These are phyloP conservation scores for Staurois parvus DNA, from an alignment of 2,797 vertebrate genomes.

Conservation along the genomic window DNA sequence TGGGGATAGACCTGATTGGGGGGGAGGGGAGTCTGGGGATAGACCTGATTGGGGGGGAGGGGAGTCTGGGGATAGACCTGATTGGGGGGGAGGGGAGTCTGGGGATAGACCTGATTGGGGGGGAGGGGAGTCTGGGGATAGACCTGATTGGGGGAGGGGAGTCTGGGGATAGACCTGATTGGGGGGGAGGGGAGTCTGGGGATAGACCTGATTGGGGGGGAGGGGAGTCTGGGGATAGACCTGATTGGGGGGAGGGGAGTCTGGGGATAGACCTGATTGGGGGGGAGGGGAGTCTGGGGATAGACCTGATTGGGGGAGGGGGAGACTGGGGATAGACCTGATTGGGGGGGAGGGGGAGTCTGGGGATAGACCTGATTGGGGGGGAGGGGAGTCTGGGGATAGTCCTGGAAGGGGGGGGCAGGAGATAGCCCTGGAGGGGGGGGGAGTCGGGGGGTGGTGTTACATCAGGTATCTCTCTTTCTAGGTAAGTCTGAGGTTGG, in stretches of 20 bases:
- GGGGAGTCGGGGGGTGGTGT: slow-evolving; percentile 25
- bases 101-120: neutral
- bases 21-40: neutral
- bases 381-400: neutral
- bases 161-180: no score
- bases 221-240: no score
- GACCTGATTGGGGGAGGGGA: neutral
- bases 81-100: neutral
- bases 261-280: neutral
- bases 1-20: no score
- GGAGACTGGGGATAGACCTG: neutral
- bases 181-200: slow-evolving; percentile 76
- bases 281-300: no score
- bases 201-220: neutral
- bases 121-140: slow-evolving; percentile 74
- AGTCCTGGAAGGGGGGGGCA: neutral
- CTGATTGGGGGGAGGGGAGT: slow-evolving; percentile 76
- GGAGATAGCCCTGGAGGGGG: neutral
- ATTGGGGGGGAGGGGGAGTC: neutral
- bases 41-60: neutral
- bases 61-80: neutral
- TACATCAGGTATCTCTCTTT: neutral
- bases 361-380: no score
- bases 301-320: neutral
- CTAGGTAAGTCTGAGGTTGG: neutral